Conservation (phyloP, 92 coral and sea anemone genomes). For the Siderastrea siderea region DNA sequence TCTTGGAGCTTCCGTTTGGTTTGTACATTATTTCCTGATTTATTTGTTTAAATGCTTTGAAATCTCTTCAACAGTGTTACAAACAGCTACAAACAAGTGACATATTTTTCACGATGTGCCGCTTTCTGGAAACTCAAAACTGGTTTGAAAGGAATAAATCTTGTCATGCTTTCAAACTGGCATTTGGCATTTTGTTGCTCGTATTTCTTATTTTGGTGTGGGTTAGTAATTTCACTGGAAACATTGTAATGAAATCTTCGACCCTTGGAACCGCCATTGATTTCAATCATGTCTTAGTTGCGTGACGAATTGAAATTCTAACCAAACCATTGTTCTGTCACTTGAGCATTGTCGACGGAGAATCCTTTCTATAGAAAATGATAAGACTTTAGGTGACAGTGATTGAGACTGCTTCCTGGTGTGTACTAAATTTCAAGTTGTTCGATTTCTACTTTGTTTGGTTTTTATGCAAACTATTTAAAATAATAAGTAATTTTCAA, state of each 20-base stretch:
- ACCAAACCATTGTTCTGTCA: slow-evolving; percentile 9
- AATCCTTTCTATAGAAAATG: neutral
- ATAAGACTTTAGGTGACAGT: neutral
- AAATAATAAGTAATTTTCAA: neutral
- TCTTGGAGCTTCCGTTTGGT: slow-evolving; percentile 90
- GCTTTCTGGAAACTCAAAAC: neutral
- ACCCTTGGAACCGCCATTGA: neutral
- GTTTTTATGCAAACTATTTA: neutral
- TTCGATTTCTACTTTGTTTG: neutral
- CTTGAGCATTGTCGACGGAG: neutral
- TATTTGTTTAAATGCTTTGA: neutral
- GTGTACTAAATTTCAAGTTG: neutral
- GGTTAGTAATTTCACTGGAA: neutral
- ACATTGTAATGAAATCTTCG: neutral
- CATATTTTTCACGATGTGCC: neutral
- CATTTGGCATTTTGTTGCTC: neutral
- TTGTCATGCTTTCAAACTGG: neutral
- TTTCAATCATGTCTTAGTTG: neutral
- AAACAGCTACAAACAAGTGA: neutral
- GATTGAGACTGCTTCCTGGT: neutral
- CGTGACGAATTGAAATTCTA: slow-evolving; percentile 32
- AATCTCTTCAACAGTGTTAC: neutral
- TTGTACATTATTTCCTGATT: neutral
- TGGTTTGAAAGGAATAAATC: neutral
- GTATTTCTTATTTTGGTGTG: neutral